Evolutionary conservation across 2,113 vertebrate genomes (phyloP).

Genomic region (Dicentrarchus labrax): DNA sequence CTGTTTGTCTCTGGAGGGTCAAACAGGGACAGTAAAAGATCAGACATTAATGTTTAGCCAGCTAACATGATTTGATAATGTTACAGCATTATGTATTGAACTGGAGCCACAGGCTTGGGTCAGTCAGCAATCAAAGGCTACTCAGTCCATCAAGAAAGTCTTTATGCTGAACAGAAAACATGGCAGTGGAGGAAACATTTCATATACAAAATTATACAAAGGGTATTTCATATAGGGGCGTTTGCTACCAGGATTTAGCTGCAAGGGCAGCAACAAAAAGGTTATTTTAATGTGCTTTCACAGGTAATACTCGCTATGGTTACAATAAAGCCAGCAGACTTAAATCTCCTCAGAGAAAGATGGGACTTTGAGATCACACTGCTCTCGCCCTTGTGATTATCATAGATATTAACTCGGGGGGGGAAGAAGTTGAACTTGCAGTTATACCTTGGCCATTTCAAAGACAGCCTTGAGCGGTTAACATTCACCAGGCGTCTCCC

Average conservation of each 20-base stretch:
- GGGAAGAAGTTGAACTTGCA: conserved; percentile 55
- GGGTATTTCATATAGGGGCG: not conserved
- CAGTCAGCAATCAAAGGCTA: conserved; percentile 11
- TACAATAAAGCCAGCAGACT: conserved; percentile 53
- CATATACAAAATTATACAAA: conserved; percentile 13
- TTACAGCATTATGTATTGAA: conserved; percentile 14
- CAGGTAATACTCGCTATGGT: conserved; percentile 37
- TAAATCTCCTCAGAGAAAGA: conserved; percentile 55
- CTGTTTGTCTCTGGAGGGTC: conserved; percentile 15
- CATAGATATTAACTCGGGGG: conserved; percentile 73
- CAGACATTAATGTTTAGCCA: conserved; percentile 29
- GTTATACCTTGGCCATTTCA: conserved; percentile 52
- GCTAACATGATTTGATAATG: conserved; percentile 42
- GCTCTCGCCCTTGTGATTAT: conserved; percentile 66
- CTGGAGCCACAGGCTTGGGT: conserved; percentile 12
- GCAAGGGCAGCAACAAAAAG: conserved; percentile 38
- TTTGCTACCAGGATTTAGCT: conserved; percentile 13
- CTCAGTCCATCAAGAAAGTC: not conserved
- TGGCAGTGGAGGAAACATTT: conserved; percentile 2
- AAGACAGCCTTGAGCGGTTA: conserved; percentile 62
- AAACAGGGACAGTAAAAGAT: conserved; percentile 15
- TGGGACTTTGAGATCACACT: conserved; percentile 49
- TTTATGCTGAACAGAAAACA: conserved; percentile 10
- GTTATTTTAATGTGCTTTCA: conserved; percentile 53
- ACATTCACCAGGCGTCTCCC: conserved; percentile 56